phyloP scores from a whole-genome alignment of 2,113 vertebrate species.

The Deroptyus accipitrinus region DNA sequence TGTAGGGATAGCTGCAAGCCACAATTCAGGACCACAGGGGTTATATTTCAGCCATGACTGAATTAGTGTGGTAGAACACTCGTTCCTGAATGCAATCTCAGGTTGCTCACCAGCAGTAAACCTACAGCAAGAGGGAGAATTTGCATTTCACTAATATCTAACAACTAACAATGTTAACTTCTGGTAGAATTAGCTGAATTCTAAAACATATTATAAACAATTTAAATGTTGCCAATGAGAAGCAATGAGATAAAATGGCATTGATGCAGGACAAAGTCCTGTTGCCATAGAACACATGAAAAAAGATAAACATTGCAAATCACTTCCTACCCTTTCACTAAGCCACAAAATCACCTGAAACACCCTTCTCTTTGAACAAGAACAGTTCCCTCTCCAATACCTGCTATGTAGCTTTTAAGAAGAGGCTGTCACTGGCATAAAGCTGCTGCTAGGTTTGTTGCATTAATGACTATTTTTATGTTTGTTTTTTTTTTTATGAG shows the following conservation, averaged over 20 bases:
- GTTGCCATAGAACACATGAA: neutral
- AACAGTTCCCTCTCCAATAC: neutral
- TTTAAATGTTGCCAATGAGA: neutral
- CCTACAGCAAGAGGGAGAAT: neutral
- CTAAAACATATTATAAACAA: neutral
- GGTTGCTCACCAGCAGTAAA: neutral
- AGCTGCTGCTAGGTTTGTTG: neutral
- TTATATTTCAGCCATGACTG: neutral
- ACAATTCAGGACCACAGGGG: neutral
- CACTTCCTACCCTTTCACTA: neutral
- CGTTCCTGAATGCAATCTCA: neutral
- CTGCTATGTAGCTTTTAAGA: neutral
- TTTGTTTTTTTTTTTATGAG: neutral
- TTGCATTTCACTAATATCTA: neutral
- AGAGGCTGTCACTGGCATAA: neutral
- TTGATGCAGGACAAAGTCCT: neutral
- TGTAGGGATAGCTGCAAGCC: neutral
- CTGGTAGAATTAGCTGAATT: neutral
- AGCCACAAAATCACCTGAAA: neutral
- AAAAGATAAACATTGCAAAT: conserved; percentile 24
- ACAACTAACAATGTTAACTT: neutral
- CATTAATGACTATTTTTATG: neutral
- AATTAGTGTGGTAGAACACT: neutral
- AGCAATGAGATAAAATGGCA: conserved; percentile 3
- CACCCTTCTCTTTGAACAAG: neutral